Percentiles rank a stretch among this genome's conserved stretches.
These are phyloP conservation scores for Sardinella longiceps DNA, from an alignment of 2,797 vertebrate species.

Conservation along the genomic window DNA sequence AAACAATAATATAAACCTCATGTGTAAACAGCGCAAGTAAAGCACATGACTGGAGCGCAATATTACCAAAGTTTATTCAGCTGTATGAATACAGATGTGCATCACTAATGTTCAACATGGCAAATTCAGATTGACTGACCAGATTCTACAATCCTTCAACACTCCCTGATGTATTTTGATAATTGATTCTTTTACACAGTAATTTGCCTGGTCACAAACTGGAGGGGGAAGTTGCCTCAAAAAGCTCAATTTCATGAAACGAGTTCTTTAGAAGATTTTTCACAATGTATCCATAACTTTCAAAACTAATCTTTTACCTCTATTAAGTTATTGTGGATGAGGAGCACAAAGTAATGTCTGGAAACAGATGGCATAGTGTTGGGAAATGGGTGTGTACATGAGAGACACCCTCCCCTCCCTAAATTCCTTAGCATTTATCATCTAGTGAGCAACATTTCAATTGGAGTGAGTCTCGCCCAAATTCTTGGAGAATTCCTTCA, in stretches of 20 bases:
- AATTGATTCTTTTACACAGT: neutral
- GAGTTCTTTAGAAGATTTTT: neutral
- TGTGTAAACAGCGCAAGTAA: neutral
- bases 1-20: neutral
- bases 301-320: neutral
- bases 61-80: neutral
- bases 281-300: neutral
- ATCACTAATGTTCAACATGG: neutral
- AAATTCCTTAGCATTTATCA: neutral
- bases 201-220: too few relatives aligned
- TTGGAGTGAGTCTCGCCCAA: neutral
- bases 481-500: neutral
- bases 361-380: neutral
- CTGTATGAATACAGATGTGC: neutral
- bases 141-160: too few relatives aligned
- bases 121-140: neutral
- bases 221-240: neutral
- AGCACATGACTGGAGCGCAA: neutral
- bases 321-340: neutral
- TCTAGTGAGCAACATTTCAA: conserved; percentile 1
- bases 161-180: neutral
- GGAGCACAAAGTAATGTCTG: neutral
- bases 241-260: neutral
- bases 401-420: neutral
- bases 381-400: neutral